Percentiles rank a stretch among this genome's conserved stretches.
Evolutionary conservation across 2,113 vertebrate species (phyloP).

Genomic region (Epinephelus fuscoguttatus): DNA sequence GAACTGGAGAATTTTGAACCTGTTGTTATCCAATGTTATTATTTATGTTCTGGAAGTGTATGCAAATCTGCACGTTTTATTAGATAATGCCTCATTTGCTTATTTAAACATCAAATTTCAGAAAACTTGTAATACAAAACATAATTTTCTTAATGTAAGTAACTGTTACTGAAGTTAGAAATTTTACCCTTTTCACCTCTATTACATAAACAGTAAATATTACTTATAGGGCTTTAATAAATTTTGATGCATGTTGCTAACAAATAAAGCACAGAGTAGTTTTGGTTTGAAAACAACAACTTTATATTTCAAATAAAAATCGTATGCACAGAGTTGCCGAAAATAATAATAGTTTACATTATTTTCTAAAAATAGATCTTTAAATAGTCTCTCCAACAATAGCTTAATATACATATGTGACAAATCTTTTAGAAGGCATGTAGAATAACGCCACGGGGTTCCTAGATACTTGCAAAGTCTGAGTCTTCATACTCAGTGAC

Average conservation of each 20-base stretch:
- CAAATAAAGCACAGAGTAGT: constrained; percentile 50
- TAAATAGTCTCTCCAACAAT: constrained; percentile 86
- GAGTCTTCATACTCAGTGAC: constrained; percentile 60
- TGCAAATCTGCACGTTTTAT: no score
- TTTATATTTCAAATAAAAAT: constrained; percentile 76
- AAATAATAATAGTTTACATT: constrained; percentile 77
- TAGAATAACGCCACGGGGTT: constrained; percentile 56
- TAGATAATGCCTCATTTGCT: no score
- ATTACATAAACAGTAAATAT: constrained; percentile 17
- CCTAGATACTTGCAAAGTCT: constrained; percentile 26
- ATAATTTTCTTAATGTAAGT: no score
- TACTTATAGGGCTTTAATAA: neutral
- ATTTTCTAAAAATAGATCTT: constrained; percentile 87
- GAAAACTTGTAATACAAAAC: no score
- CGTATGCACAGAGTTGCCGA: constrained; percentile 64
- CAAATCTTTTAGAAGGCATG: constrained; percentile 76
- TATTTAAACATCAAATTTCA: no score
- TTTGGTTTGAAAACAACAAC: constrained; percentile 65
- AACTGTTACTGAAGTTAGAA: no score
- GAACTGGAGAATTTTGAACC: no score
- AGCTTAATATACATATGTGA: constrained; percentile 85
- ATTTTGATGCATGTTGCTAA: neutral
- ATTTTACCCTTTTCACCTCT: neutral
- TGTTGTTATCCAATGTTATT: no score
- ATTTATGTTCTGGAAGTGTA: no score